These are phyloP conservation scores for Lepilemur septentrionalis DNA, from an alignment of 2,797 vertebrate species.

Conservation along the genomic window DNA sequence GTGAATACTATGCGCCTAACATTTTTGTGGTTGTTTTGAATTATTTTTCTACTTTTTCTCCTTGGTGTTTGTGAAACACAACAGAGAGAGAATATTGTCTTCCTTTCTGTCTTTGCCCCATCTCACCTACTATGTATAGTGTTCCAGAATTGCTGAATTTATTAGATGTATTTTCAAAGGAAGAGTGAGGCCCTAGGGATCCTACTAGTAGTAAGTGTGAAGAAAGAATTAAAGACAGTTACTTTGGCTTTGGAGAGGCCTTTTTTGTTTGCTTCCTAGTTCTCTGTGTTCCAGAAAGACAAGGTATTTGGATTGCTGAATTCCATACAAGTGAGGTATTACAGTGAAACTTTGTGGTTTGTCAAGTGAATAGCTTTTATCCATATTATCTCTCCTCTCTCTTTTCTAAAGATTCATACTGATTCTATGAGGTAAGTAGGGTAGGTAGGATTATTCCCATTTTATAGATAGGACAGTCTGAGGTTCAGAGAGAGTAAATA, in stretches of 20 bases:
- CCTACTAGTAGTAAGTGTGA: not conserved
- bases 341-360: slow-evolving; percentile 12
- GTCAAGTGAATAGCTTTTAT: slow-evolving; percentile 19
- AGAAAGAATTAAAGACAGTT: slow-evolving; percentile 42
- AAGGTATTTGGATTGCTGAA: slow-evolving; percentile 30
- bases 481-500: slow-evolving; percentile 24
- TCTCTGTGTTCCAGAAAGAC: slow-evolving; percentile 12
- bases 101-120: slow-evolving; percentile 29
- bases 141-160: slow-evolving; percentile 25
- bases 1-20: not conserved
- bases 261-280: slow-evolving; percentile 13
- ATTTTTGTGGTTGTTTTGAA: slow-evolving; percentile 15
- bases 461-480: not conserved
- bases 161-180: slow-evolving; percentile 33
- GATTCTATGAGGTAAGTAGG: not conserved
- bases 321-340: slow-evolving; percentile 10
- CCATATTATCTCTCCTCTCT: not conserved
- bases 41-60: slow-evolving; percentile 18
- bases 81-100: not conserved
- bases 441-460: not conserved
- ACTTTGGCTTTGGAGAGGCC: slow-evolving; percentile 11
- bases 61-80: slow-evolving; percentile 11
- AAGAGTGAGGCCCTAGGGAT: not conserved
- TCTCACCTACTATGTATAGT: not conserved
- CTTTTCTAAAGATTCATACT: slow-evolving; percentile 21